Evolutionary conservation across 2,888 invertebrate genomes (phyloP).

Genomic region (Netelia fuscicornis): DNA sequence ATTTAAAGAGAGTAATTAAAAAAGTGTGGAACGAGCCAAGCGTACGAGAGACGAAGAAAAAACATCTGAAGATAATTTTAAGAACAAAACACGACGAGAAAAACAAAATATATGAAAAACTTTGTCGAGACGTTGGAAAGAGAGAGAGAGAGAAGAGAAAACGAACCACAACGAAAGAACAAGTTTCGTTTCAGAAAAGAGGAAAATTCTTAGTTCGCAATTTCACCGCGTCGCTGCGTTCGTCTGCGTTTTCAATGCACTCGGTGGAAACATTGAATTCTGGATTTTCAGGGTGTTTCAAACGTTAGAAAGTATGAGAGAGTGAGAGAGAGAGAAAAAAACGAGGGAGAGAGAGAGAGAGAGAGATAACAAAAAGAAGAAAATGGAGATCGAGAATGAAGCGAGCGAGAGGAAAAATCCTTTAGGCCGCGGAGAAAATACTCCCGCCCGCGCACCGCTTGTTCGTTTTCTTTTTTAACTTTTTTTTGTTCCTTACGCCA

Average conservation of each 20-base stretch:
- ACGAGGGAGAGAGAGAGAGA: background rate
- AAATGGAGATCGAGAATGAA: background rate
- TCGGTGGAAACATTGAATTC: background rate
- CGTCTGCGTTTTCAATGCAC: background rate
- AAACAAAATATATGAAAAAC: slow-evolving; percentile 13
- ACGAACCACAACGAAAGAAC: background rate
- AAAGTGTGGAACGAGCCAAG: slow-evolving; percentile 10
- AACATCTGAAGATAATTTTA: background rate
- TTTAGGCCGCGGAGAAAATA: slow-evolving; percentile 42
- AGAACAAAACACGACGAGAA: background rate
- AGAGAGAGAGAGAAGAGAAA: slow-evolving; percentile 18
- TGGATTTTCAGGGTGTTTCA: background rate
- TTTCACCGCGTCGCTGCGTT: background rate
- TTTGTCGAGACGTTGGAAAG: slow-evolving; percentile 17
- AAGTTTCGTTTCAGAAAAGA: slow-evolving; percentile 6
- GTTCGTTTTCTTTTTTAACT: slow-evolving; percentile 47
- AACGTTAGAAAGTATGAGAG: slow-evolving; percentile 2
- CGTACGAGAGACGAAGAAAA: background rate
- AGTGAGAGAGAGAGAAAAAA: background rate
- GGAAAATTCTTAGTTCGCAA: slow-evolving; percentile 10
- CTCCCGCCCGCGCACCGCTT: slow-evolving; percentile 23
- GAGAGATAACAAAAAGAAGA: background rate
- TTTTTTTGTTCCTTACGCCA: slow-evolving; percentile 13
- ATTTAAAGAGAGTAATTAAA: slow-evolving; percentile 59
- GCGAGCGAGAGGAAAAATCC: slow-evolving; percentile 4